A percentile compares a stretch with the other conserved stretches of the same genome.
Evolutionary conservation across 2,797 vertebrate genomes (phyloP).

Genomic region (Pipistrellus pipistrellus): DNA sequence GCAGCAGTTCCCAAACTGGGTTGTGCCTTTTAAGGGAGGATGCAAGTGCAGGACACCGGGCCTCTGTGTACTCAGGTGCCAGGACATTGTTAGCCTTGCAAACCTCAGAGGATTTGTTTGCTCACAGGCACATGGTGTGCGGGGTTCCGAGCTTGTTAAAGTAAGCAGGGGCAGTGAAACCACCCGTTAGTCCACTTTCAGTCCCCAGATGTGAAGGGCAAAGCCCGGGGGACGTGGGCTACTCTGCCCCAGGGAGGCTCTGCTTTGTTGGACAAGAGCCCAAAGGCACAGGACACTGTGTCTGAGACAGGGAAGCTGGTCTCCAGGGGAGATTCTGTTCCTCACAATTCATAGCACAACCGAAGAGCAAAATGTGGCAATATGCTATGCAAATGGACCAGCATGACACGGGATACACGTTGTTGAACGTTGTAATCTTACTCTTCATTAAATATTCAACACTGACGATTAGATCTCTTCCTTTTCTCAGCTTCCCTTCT

Average conservation of each 20-base stretch:
- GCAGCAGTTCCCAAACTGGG: background rate
- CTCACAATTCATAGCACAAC: conserved; percentile 27
- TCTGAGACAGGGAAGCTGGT: background rate
- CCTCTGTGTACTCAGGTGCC: background rate
- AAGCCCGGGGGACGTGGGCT: background rate
- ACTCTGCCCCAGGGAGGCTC: background rate
- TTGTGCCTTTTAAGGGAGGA: background rate
- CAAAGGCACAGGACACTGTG: background rate
- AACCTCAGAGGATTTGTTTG: background rate
- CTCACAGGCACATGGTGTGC: background rate
- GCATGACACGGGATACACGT: conserved; percentile 72
- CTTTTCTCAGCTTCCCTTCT: conserved; percentile 68
- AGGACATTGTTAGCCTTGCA: background rate
- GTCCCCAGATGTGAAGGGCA: background rate
- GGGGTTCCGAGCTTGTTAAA: background rate
- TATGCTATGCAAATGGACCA: conserved; percentile 60
- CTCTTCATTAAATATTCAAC: conserved; percentile 87
- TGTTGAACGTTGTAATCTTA: conserved; percentile 87
- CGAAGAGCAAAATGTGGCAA: conserved; percentile 40
- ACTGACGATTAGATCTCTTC: conserved; percentile 84
- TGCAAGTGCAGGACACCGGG: too few species aligned
- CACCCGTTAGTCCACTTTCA: background rate
- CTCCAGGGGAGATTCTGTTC: background rate
- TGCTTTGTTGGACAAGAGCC: background rate
- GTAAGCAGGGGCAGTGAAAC: background rate